Evolutionary conservation across 2,797 vertebrate genomes (phyloP), one percentile per base, ranked within the genome.

Genomic region (Sebastes hopkinsi): DNA sequence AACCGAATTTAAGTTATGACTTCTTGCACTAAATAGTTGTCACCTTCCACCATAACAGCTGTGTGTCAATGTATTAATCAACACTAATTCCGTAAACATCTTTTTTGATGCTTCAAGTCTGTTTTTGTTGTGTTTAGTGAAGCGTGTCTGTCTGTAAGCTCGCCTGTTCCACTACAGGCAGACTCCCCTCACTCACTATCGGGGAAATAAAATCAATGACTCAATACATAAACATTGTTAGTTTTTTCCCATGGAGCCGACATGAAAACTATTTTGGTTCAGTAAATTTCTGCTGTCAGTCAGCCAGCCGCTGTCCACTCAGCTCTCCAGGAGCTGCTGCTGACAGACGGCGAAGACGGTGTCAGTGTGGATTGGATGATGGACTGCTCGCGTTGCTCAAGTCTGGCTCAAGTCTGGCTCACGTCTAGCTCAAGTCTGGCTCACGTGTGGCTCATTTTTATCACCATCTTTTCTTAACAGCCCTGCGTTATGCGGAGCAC

Each of bases 361-460:
- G 9, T 54, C 52, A 22, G n/a, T 54, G 52, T 54, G 52, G 52
- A 54, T 22, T 22, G 52, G 52, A 54, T 54, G n/a, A 54, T 22
- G 20, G 52, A 22, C 8, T 54, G 52, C 20, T 54, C 2, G 50
- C 50, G 50, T 0, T 52, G 50, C 20, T 52, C 18, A 52, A 52
- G 20, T 50, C 46, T 50, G 46, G 46, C 42, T 46, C 42, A 18
- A 16, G 42, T 18, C 8, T 18, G 18, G 42, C 18, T n/a, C 18
- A n/a, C 0, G 7, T 50, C 46, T 18, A 0, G 36, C 42, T 4
- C 42, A 2, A 3, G 3, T 18, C 18, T 20, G 0, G 46, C 18
- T 50, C 46, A 50, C 0, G 3, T 50, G 1, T 52, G 16, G 46
- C 46, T 50, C 46, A 50, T n/a, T 52, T 50, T 52, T 52, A 52